Evolutionary conservation across 2,888 invertebrate genomes (phyloP).

Genomic region (Meloe dianella): DNA sequence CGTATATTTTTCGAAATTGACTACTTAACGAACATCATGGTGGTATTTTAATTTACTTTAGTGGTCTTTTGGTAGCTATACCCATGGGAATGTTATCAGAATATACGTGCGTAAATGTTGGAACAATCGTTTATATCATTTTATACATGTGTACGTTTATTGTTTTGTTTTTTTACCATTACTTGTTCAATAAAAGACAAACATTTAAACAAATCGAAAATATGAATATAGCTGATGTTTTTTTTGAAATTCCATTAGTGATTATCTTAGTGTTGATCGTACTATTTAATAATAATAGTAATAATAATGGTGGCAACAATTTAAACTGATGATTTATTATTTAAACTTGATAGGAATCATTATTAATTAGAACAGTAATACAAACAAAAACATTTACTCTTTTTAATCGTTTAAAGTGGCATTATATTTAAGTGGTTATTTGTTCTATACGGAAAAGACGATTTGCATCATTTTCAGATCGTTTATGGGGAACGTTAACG

Average conservation of each 20-base stretch:
- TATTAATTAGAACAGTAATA: neutral
- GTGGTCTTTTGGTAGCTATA: neutral
- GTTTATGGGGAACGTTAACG: neutral
- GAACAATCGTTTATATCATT: neutral
- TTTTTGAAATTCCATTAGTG: too few species aligned
- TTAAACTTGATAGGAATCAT: neutral
- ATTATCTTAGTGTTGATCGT: too few species aligned
- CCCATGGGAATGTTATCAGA: neutral
- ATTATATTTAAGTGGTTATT: neutral
- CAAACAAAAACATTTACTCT: neutral
- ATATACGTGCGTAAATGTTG: neutral
- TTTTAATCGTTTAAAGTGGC: neutral
- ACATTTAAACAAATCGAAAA: neutral
- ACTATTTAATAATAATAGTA: neutral
- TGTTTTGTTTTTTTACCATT: neutral
- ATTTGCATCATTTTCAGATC: slow-evolving; percentile 1
- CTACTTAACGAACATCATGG: neutral
- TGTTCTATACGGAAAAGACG: neutral
- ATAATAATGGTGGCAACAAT: neutral
- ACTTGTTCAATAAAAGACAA: neutral
- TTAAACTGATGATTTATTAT: neutral
- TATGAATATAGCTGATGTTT: neutral
- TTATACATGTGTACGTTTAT: neutral
- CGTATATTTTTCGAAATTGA: neutral
- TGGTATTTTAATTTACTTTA: slow-evolving; percentile 1